Conservation (phyloP, 2,113 vertebrate species). For the Alethe diademata region DNA sequence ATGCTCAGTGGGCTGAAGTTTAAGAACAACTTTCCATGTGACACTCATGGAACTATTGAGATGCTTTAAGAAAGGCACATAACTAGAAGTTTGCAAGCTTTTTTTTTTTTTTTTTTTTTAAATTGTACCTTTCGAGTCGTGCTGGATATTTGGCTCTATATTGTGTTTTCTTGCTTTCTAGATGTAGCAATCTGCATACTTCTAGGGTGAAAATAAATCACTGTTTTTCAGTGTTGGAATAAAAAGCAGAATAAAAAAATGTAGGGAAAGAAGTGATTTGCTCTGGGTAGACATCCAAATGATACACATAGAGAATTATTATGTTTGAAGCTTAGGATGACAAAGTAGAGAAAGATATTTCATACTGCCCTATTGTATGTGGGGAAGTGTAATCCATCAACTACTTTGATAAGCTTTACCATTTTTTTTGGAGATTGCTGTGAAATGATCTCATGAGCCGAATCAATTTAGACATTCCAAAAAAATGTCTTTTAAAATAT, state of each 20-base stretch:
- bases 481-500: slow-evolving; percentile 47
- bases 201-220: slow-evolving; percentile 23
- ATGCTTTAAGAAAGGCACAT: background rate
- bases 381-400: slow-evolving; percentile 59
- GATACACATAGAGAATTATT: background rate
- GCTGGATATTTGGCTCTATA: background rate
- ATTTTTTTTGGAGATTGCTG: slow-evolving; percentile 38
- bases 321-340: slow-evolving; percentile 42
- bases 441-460: slow-evolving; percentile 45
- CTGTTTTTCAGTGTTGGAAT: slow-evolving; percentile 40
- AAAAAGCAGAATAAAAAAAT: slow-evolving; percentile 34
- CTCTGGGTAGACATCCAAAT: background rate
- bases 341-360: slow-evolving; percentile 66
- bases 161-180: slow-evolving; percentile 42
- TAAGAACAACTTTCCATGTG: background rate
- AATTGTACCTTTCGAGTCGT: background rate
- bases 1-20: background rate
- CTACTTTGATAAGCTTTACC: slow-evolving; percentile 24
- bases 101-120: background rate
- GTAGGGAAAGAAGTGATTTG: background rate
- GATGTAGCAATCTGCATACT: background rate
- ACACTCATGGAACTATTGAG: background rate
- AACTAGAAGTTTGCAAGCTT: background rate
- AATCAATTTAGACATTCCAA: slow-evolving; percentile 56
- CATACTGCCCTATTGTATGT: slow-evolving; percentile 52